phyloP scores from a whole-genome alignment of 2,888 invertebrate genomes.

The Protonemura montana region DNA sequence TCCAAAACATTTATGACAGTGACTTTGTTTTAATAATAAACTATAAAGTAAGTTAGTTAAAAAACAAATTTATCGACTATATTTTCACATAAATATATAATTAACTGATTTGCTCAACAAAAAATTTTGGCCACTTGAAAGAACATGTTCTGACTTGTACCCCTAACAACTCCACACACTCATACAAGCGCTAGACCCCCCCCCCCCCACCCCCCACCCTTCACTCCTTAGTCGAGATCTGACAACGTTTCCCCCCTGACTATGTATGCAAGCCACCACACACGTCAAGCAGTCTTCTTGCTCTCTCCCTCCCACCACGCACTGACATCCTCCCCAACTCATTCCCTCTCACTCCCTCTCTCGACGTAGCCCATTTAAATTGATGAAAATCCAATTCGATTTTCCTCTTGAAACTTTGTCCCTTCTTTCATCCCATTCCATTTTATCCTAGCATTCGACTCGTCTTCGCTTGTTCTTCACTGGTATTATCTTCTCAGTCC shows the following conservation, averaged over 20 bases:
- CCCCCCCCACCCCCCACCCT: background rate
- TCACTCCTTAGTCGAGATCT: background rate
- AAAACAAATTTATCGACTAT: too few species aligned
- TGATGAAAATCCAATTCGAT: constrained; percentile 49
- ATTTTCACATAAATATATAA: too few species aligned
- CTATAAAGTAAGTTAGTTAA: too few species aligned
- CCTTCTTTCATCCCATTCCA: too few species aligned
- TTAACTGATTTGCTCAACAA: too few species aligned
- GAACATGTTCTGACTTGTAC: constrained; percentile 34
- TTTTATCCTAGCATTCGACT: background rate
- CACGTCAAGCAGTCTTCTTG: constrained; percentile 22
- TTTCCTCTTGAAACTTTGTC: constrained; percentile 43
- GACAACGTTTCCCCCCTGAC: constrained; percentile 34
- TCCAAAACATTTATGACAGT: too few species aligned
- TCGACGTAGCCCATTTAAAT: constrained; percentile 44
- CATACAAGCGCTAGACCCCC: constrained; percentile 29
- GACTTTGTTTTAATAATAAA: too few species aligned
- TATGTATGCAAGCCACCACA: constrained; percentile 36
- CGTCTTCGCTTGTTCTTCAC: background rate
- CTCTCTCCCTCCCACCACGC: background rate
- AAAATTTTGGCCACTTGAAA: too few species aligned
- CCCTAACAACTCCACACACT: background rate
- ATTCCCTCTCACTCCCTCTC: constrained; percentile 28
- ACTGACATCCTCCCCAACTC: background rate
- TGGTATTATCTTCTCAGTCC: background rate